Base-by-base conservation (phyloP, 2,113 vertebrate genomes). In the Vulpes vulpes region DNA sequence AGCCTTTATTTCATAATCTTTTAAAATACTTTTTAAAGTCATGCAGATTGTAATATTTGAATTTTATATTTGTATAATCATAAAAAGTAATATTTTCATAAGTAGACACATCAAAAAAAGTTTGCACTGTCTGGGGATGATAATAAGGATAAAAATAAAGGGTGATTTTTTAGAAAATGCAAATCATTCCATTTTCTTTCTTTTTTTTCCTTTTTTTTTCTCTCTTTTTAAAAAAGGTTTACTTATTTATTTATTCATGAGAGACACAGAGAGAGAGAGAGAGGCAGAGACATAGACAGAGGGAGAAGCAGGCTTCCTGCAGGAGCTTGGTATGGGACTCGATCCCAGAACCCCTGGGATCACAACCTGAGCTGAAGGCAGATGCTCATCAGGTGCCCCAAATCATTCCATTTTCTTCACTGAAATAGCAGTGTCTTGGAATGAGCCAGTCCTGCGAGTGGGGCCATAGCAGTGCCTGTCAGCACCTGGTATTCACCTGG, bases 401-500 rank as follows among this genome's bases (percentile, higher is more conserved):
- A 1, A 22, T 30, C 0, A 5, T 23, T 32, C 27, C 1, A 0
- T 62, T 14, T 43, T 51, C 15, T n/a, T 11, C 55, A 11, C 20
- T 35, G 85, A 55, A 5, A 0, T 2, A 10, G 73, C 14, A 25
- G 22, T 0, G 7, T 4, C 53, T 14, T 4, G 3, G 16, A 8
- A 25, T 1, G 22, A 59, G 60, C 19, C 38, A 2, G 19, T 30
- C 16, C 16, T 1, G 5, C 3, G 8, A 35, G 65, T 10, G 74
- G 59, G 11, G 8, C 12, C 8, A 2, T 0, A 6, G 5, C 4
- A 8, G 6, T 3, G 5, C 10, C 22, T 4, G 15, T 9, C 35
- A 4, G 4, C 2, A 8, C 0, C 0, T 8, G 5, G 15, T 1
- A 1, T 38, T 43, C 7, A 4, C 10, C 59, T 9, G 16, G 17